Base-by-base conservation (phyloP, 2,888 invertebrate species). In the Ecdyonurus torrentis region DNA sequence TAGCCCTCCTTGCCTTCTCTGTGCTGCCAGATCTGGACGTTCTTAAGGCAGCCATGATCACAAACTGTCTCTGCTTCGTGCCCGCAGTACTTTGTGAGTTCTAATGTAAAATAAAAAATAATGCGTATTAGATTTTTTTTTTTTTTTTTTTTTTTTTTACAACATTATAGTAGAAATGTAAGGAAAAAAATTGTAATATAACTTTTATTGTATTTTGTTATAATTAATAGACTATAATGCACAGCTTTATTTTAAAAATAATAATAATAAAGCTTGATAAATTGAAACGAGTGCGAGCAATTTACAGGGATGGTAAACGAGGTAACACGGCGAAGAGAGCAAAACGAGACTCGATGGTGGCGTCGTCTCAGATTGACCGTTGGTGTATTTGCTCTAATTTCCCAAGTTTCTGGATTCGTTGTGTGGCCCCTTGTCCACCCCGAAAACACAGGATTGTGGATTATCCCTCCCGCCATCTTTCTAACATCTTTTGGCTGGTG, bases 401-500 rank as follows among this genome's bases (percentile, higher is more conserved):
- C 91, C 2, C 96, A 96, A 77, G 85, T 90, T 7, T 92, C 91
- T 0, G 93, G 92, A 2, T 89, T 95, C 69, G 85, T 95, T 65
- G 86, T 93, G 19, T 95, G 93, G 91, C 93, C 94, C 18, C 75
- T 91, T 63, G 77, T 89, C 65, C 68, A 72, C 66, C 83, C 84
- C 66, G 66, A 68, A 15, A 83, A 85, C 0, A 5, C 37, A 5
- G 83, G 84, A 61, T 74, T 91, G 52, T 92, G 90, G 90, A 79
- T 93, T 58, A 89, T 97, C 68, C 94, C 96, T 0, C 78, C 91
- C 0, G 82, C 93, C 0, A 82, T 93, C 52, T 75, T 93, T 63
- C 82, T 94, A 69, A 87, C 93, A 66, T 97, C 97, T 0, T 81
- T 91, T 53, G 91, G 92, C 23, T 97, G 96, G 94, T 98, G 98